A percentile compares a stretch with the other conserved stretches of the same genome.
Conservation (phyloP, 1,140 invertebrate genomes). For the Dryas iulia region DNA sequence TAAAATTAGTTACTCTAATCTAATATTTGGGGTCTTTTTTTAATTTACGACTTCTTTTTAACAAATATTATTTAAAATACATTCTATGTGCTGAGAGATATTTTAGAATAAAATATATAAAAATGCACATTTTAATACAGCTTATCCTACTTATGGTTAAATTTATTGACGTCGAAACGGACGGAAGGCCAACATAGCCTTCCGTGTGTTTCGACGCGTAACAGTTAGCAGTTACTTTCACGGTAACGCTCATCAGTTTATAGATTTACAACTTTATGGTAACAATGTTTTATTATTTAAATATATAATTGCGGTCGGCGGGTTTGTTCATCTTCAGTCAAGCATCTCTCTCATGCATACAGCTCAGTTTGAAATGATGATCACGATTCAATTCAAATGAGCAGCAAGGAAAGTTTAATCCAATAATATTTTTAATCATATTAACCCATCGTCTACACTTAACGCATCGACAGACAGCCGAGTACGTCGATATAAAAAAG, state of each 20-base stretch:
- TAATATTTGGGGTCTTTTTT: too few species aligned
- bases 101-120: not conserved
- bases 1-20: too few species aligned
- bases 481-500: conserved; percentile 25
- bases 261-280: conserved; percentile 5
- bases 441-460: conserved; percentile 23
- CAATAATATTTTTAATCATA: conserved; percentile 22
- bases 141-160: conserved; percentile 5
- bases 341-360: conserved; percentile 55
- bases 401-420: conserved; percentile 65
- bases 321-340: conserved; percentile 62
- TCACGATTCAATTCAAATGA: conserved; percentile 51
- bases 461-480: conserved; percentile 24
- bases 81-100: too few species aligned
- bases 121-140: not conserved
- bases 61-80: too few species aligned
- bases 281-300: not conserved
- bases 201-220: conserved; percentile 30
- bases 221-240: conserved; percentile 26
- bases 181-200: conserved; percentile 15
- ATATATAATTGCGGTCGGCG: conserved; percentile 50
- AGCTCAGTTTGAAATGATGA: conserved; percentile 57
- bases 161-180: conserved; percentile 15
- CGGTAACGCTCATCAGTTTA: conserved; percentile 11
- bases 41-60: too few species aligned